Conservation (phyloP, 2,888 invertebrate genomes). For the Hedychridium roseum region DNA sequence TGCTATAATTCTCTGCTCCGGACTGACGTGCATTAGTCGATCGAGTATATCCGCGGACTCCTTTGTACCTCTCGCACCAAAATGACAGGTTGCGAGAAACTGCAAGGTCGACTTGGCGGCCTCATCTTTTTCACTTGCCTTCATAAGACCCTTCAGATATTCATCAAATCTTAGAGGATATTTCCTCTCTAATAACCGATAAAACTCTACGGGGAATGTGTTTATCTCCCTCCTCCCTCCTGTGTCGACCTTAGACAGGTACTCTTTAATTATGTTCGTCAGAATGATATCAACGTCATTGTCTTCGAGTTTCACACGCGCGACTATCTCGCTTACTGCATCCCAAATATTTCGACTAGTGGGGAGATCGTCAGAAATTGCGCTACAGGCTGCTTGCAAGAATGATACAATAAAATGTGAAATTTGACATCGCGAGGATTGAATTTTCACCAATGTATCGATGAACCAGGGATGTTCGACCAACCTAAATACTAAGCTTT, state of each 20-base stretch:
- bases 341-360: constrained; percentile 64
- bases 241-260: constrained; percentile 18
- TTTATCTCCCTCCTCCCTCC: constrained; percentile 19
- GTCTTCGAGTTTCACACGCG: constrained; percentile 69
- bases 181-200: constrained; percentile 69
- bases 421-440: constrained; percentile 68
- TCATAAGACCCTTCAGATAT: constrained; percentile 70
- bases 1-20: constrained; percentile 73
- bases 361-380: constrained; percentile 65
- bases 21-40: constrained; percentile 74
- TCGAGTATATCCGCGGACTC: constrained; percentile 49
- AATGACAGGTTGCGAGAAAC: constrained; percentile 55
- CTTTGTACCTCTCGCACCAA: constrained; percentile 42
- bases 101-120: constrained; percentile 40
- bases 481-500: constrained; percentile 67
- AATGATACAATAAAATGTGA: constrained; percentile 69
- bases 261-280: constrained; percentile 35
- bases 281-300: constrained; percentile 60
- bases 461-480: constrained; percentile 65
- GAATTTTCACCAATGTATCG: constrained; percentile 67
- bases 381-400: constrained; percentile 66
- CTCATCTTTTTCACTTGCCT: constrained; percentile 29
- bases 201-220: constrained; percentile 48
- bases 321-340: constrained; percentile 69
- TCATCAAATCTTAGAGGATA: constrained; percentile 78